Percentiles rank a stretch among this genome's conserved stretches.
Evolutionary conservation across 2,113 vertebrate species (phyloP).

Genomic region (Trichechus manatus): DNA sequence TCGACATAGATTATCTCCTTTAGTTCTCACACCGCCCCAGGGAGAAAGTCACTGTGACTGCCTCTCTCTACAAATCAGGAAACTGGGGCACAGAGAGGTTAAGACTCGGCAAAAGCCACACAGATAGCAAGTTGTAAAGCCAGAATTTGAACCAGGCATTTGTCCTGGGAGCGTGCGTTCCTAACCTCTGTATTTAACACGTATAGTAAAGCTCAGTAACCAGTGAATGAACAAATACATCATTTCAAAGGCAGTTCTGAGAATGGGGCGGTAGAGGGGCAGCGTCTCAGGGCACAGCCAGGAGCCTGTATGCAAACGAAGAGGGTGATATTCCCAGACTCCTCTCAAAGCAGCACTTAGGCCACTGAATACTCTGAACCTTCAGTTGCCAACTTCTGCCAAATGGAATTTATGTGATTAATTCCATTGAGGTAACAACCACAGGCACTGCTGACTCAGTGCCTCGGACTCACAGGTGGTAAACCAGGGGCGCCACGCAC

Average conservation of each 20-base stretch:
- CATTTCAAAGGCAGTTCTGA: slow-evolving; percentile 17
- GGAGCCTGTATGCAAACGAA: not conserved
- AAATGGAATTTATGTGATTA: not conserved
- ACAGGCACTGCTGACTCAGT: not conserved
- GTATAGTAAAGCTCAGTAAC: not conserved
- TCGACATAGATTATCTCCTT: not conserved
- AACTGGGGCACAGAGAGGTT: not conserved
- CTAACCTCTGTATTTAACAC: not conserved
- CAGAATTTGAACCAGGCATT: not conserved
- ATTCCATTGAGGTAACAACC: not conserved
- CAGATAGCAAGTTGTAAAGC: not conserved
- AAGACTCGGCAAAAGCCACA: not conserved
- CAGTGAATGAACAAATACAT: not conserved
- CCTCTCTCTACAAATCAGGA: not conserved
- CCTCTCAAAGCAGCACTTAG: not conserved
- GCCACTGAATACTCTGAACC: not conserved
- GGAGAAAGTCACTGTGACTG: not conserved
- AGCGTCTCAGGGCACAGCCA: not conserved
- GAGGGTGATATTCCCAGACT: not conserved
- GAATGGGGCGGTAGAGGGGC: not conserved
- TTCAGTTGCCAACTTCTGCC: not conserved
- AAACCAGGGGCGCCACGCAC: not conserved
- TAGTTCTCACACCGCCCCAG: not conserved
- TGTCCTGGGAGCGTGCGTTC: not conserved
- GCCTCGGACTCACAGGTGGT: not conserved